These are phyloP conservation scores for Epinephelus coioides DNA, from an alignment of 2,797 vertebrate genomes.

Conservation along the genomic window DNA sequence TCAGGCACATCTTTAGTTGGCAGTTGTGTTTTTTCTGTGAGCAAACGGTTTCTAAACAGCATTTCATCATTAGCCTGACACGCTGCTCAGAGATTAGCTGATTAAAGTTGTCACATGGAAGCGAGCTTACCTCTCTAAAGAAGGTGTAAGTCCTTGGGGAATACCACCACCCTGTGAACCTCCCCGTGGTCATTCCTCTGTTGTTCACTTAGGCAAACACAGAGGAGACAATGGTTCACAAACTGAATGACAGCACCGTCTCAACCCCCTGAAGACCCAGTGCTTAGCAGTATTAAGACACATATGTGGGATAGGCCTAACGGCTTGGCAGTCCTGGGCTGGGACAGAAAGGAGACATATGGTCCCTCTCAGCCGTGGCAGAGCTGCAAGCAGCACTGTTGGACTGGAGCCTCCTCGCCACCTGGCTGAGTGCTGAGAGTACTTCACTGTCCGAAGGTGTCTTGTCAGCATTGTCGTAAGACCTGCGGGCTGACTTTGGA, in stretches of 20 bases:
- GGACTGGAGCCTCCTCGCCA: slow-evolving; percentile 68
- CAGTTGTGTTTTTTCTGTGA: slow-evolving; percentile 1
- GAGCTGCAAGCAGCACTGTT: slow-evolving; percentile 60
- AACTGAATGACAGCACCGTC: slow-evolving; percentile 30
- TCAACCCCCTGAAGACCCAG: slow-evolving; percentile 30
- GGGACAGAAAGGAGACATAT: slow-evolving; percentile 72
- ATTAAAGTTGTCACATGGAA: slow-evolving; percentile 19
- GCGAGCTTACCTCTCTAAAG: slow-evolving; percentile 54
- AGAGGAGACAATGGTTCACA: slow-evolving; percentile 21
- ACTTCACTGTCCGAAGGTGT: slow-evolving; percentile 37
- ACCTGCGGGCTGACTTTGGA: slow-evolving; percentile 33
- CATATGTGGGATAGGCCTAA: slow-evolving; percentile 61
- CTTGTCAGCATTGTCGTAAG: slow-evolving; percentile 42
- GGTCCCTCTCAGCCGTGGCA: slow-evolving; percentile 67
- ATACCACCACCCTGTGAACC: slow-evolving; percentile 65
- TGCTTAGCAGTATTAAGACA: slow-evolving; percentile 61
- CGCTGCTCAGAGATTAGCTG: slow-evolving; percentile 14
- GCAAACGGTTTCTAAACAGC: not conserved
- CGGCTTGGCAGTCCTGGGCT: slow-evolving; percentile 57
- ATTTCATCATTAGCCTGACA: not conserved
- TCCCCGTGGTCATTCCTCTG: slow-evolving; percentile 47
- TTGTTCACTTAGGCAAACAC: slow-evolving; percentile 20
- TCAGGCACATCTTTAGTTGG: not conserved
- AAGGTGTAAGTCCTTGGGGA: slow-evolving; percentile 60
- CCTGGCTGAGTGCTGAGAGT: slow-evolving; percentile 58